Evolutionary conservation across 2,888 invertebrate species (phyloP).

Genomic region (Lapara coniferarum): DNA sequence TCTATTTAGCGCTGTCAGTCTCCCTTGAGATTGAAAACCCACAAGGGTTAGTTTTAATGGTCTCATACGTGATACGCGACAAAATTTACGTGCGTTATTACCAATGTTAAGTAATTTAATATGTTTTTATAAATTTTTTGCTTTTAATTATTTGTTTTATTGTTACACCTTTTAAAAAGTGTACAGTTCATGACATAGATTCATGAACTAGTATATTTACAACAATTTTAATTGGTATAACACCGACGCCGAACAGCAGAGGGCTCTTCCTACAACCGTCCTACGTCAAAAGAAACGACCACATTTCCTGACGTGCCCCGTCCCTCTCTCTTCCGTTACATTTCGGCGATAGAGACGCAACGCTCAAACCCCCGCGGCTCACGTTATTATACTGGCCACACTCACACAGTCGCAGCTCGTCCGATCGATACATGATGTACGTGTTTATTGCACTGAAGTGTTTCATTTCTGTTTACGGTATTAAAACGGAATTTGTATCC

Average conservation of each 20-base stretch:
- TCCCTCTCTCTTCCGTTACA: not conserved
- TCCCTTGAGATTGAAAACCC: not conserved
- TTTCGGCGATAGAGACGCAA: not conserved
- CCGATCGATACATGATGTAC: conserved; percentile 22
- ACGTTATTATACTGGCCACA: not conserved
- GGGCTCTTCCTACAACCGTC: conserved; percentile 19
- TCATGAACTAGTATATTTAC: not conserved
- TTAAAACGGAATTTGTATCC: conserved; percentile 22
- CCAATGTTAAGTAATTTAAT: too few species aligned
- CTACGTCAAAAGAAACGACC: conserved; percentile 14
- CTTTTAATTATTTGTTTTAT: too few species aligned
- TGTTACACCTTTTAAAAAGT: not conserved
- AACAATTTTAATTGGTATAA: conserved; percentile 15
- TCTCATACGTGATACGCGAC: not conserved
- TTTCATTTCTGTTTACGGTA: conserved; percentile 21
- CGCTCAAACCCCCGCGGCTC: conserved; percentile 10
- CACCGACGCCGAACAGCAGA: not conserved
- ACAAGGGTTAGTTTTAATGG: not conserved
- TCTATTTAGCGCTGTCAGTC: not conserved
- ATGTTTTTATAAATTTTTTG: too few species aligned
- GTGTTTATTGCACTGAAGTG: conserved; percentile 23
- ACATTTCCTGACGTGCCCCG: not conserved
- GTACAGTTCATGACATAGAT: not conserved
- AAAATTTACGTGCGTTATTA: too few species aligned
- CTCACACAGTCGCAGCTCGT: conserved; percentile 1